Percentiles rank a stretch among this genome's conserved stretches.
These are phyloP conservation scores for Nesometra sesokonis DNA, from an alignment of 35 echinoderm and acorn worm genomes.

Conservation along the genomic window DNA sequence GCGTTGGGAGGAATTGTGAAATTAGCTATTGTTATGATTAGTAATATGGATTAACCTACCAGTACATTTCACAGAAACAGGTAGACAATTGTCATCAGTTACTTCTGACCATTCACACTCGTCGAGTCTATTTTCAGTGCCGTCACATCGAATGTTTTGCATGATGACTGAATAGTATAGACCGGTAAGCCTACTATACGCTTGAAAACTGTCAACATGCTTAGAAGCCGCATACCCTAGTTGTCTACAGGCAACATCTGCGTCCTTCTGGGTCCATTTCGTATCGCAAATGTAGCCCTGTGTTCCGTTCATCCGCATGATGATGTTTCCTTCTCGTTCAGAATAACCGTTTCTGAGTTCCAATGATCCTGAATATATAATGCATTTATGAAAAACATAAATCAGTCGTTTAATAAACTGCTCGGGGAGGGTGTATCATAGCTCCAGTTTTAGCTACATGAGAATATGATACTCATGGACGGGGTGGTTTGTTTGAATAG, in stretches of 20 bases:
- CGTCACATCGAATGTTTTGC: background rate
- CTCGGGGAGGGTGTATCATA: too few relatives aligned
- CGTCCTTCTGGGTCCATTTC: background rate
- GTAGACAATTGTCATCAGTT: background rate
- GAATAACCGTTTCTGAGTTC: background rate
- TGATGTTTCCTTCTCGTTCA: background rate
- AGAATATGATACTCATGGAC: too few relatives aligned
- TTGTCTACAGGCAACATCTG: background rate
- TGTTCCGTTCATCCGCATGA: background rate
- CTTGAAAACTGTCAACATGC: background rate
- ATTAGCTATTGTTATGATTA: too few relatives aligned
- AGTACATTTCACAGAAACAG: background rate
- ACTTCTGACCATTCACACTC: background rate
- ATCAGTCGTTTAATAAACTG: too few relatives aligned
- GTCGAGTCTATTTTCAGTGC: background rate
- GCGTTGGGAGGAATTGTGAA: too few relatives aligned
- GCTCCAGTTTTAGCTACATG: too few relatives aligned
- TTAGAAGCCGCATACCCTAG: background rate
- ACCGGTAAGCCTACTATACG: background rate
- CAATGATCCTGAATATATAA: background rate
- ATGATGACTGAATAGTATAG: background rate
- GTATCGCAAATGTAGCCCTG: background rate
- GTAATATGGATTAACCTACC: background rate
- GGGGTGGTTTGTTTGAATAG: too few relatives aligned
- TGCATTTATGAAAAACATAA: too few relatives aligned